Evolutionary conservation across 2,113 vertebrate species (phyloP), one percentile per base, ranked within the genome.

Genomic region (Oryzias woworae): DNA sequence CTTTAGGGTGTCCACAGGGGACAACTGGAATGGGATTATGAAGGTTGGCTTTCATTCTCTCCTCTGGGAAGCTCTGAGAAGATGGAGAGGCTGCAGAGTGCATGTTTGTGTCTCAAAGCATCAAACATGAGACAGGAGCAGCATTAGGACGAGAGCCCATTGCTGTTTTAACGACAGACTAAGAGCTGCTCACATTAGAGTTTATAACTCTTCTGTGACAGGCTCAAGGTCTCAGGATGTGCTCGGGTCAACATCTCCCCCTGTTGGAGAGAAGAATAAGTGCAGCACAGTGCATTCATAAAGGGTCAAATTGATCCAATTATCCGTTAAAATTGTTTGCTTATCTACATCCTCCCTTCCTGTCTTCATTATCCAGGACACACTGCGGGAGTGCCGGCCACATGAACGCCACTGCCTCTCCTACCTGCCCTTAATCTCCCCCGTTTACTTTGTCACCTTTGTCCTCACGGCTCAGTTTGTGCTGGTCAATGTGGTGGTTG

Each of bases 1-100:
- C 80, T 99, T 99, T 92, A 90, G 96, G 3, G 94, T 99, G 69
- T 99, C 97, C 7, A 99, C 97, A 0, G 97, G 97, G 2, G 97
- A 99, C 92, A 99, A 99, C 91, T 99, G 97, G 97, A 99, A 98
- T 0, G 97, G 97, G 16, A 99, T 99, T 88, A 98, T 99, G 97
- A 99, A 99, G 96, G 97, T 97, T 71, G 31, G 68, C 57, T 54
- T 24, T 44, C 47, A 62, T 43, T 53, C 49, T 74, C 24, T 45
- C 24, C 44, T 45, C 15, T 54, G 57, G 45, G 46, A 47, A 3
- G 22, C 49, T 72, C 56, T 43, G 65, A 52, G 61, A 64, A 49
- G 69, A 77, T 45, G 60, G 60, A 75, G 46, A 15, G 61, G 64
- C 0, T 1, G 15, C 47, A 36, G 64, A 46, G 58, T 59, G 24